Evolutionary conservation across 2,113 vertebrate species (phyloP), one percentile per base, ranked within the genome.

Genomic region (Festucalex cinctus): DNA sequence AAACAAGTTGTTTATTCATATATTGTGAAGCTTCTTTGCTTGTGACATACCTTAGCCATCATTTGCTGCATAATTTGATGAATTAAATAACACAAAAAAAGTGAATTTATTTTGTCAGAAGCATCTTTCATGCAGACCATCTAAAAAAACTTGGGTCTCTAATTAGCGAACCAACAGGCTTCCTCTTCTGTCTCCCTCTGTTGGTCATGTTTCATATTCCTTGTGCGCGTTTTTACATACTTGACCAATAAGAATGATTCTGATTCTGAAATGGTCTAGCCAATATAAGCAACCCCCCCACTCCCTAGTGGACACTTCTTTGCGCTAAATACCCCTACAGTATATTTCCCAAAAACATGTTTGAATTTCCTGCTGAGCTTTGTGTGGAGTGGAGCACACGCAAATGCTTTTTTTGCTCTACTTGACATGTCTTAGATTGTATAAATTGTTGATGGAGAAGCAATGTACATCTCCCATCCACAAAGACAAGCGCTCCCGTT

Each of bases 391-490:
- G 49, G 67, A 70, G 49, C 77, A 80, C 39, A 76, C 43, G 70
- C 62, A 67, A 46, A 69, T 68, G 64, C 65, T 14, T 79, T 79
- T 69, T 71, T 70, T 75, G 76, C 75, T 78, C 35, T 66, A 75
- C 73, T 78, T 82, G 76, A 73, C 73, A 72, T 72, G 74, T 73
- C 73, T 74, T 39, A 43, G 71, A 41, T 66, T 73, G 57, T 53
- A 71, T 69, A 70, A 66, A 73, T 71, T 74, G 78, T 78, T 69
- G 82, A 67, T 75, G 28, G 61, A 70, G 66, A 61, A 66, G 67
- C 51, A 41, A 43, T 62, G 60, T 53, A 67, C 58, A 56, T 70
- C 60, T 41, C 32, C 12, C 22, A 22, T 26, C n/a, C 78, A 28
- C 32, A 49, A 59, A 68, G 22, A 63, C 35, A 56, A 16, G 13